phyloP scores from a whole-genome alignment of 2,797 vertebrate genomes.

The Fistularia commersonii region DNA sequence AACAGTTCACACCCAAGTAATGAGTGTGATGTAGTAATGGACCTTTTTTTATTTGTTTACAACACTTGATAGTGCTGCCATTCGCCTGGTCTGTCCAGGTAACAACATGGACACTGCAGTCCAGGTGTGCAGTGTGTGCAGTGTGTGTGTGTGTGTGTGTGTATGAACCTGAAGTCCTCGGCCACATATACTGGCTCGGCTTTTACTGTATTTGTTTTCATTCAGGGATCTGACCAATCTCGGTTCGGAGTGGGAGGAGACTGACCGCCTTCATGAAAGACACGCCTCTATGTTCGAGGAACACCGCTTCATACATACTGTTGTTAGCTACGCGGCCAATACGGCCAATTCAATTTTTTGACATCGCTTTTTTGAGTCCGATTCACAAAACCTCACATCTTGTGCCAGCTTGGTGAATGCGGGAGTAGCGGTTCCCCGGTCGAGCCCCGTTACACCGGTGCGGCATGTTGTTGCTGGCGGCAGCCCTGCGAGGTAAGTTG shows the following conservation, averaged over 20 bases:
- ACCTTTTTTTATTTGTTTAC: no score
- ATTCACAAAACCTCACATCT: conserved; percentile 28
- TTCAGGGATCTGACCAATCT: conserved; percentile 60
- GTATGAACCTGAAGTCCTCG: conserved; percentile 8
- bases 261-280: conserved; percentile 42
- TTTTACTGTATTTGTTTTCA: conserved; percentile 63
- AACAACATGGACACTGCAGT: no score
- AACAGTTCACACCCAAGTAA: no score
- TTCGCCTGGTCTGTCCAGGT: no score
- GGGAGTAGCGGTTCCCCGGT: conserved; percentile 13
- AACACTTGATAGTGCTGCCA: no score
- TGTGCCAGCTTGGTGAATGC: conserved; percentile 13
- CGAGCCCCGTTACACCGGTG: conserved; percentile 15
- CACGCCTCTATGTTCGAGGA: conserved; percentile 73
- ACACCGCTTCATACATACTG: conserved; percentile 73
- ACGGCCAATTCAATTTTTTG: conserved; percentile 43
- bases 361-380: conserved; percentile 36
- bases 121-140: no score
- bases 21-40: no score
- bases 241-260: conserved; percentile 44
- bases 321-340: conserved; percentile 71
- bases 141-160: background rate
- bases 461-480: conserved; percentile 56
- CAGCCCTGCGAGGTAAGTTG: conserved; percentile 73
- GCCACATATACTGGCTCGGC: conserved; percentile 15